Conservation (phyloP, 2,113 vertebrate genomes). For the Gorsachius goisagi region DNA sequence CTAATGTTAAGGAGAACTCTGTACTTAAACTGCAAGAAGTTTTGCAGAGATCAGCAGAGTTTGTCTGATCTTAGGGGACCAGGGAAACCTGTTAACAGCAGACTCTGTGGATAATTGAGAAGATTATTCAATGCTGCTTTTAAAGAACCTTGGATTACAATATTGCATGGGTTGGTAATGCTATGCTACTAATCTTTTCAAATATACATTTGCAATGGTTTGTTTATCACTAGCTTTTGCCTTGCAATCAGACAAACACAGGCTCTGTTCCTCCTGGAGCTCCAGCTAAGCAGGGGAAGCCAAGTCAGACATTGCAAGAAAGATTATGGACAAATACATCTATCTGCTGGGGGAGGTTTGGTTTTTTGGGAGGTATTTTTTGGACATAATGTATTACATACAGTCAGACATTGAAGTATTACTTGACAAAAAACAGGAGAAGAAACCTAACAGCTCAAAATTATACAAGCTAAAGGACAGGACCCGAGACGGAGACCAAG, state of each 20-base stretch:
- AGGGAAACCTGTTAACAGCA: conserved; percentile 28
- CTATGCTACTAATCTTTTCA: background rate
- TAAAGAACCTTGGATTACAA: background rate
- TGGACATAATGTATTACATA: background rate
- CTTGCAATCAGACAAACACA: background rate
- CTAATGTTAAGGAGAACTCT: conserved; percentile 20
- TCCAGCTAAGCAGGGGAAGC: background rate
- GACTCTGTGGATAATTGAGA: background rate
- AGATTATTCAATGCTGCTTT: background rate
- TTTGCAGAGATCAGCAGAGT: conserved; percentile 31
- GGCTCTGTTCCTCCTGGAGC: background rate
- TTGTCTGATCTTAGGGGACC: background rate
- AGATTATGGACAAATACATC: rapidly evolving
- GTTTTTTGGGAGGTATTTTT: background rate
- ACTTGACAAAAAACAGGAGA: background rate
- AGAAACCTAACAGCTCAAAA: background rate
- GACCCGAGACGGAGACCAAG: background rate
- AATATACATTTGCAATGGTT: background rate
- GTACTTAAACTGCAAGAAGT: background rate
- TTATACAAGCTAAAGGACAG: background rate
- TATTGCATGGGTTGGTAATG: background rate
- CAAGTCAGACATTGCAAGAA: background rate
- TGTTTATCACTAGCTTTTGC: background rate
- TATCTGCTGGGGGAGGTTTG: background rate
- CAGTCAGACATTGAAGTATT: background rate